Conservation (phyloP, 2,797 vertebrate genomes). For the Scomberomorus guttatus region DNA sequence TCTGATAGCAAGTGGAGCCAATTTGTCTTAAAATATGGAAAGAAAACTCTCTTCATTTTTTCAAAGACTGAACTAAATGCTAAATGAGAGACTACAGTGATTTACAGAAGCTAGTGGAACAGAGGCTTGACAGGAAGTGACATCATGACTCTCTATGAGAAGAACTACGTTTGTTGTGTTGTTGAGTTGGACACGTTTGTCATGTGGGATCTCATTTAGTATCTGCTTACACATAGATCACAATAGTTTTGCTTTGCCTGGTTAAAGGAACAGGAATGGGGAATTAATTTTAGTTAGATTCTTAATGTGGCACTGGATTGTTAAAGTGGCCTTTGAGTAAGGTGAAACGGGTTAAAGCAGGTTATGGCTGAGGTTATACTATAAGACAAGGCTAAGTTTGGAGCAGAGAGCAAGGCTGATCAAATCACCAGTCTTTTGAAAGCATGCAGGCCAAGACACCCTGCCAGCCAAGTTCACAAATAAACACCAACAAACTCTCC, state of each 20-base stretch:
- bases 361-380: slow-evolving; percentile 12
- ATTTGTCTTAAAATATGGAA: no score
- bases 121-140: no score
- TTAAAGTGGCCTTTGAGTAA: not conserved
- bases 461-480: slow-evolving; percentile 42
- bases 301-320: not conserved
- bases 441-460: slow-evolving; percentile 1
- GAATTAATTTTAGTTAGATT: not conserved
- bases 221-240: not conserved
- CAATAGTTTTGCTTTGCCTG: not conserved
- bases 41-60: no score
- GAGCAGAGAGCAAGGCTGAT: slow-evolving; percentile 22
- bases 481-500: slow-evolving; percentile 51
- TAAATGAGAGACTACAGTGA: no score
- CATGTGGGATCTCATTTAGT: not conserved
- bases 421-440: slow-evolving; percentile 31
- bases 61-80: no score
- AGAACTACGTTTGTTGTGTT: no score
- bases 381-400: slow-evolving; percentile 31
- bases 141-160: no score
- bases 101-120: no score
- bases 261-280: not conserved
- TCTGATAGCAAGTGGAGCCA: no score
- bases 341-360: not conserved
- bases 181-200: no score